phyloP scores from a whole-genome alignment of 2,113 vertebrate species.

The Daphoenositta chrysoptera region DNA sequence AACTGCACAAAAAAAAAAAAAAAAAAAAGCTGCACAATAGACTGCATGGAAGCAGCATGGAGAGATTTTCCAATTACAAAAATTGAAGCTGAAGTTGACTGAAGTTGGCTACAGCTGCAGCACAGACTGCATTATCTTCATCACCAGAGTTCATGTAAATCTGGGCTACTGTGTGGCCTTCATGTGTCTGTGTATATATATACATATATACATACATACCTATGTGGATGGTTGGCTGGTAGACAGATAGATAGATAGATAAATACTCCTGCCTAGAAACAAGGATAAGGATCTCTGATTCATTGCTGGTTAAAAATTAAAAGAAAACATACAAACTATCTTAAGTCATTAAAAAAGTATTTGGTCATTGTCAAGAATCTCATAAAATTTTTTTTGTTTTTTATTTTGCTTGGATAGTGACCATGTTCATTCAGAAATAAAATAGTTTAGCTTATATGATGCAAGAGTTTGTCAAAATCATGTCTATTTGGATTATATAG shows the following conservation, averaged over 20 bases:
- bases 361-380: background rate
- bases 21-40: background rate
- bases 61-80: background rate
- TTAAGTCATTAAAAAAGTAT: background rate
- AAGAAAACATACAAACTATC: background rate
- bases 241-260: background rate
- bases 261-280: background rate
- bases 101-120: background rate
- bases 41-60: background rate
- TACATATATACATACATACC: no score
- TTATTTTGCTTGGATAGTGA: background rate
- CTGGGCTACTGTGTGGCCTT: background rate
- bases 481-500: background rate
- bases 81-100: background rate
- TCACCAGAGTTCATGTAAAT: background rate
- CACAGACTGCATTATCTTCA: background rate
- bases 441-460: background rate
- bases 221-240: no score
- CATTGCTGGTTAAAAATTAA: background rate
- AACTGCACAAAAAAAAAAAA: background rate
- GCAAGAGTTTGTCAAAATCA: background rate
- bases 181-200: rapidly evolving
- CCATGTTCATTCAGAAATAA: background rate
- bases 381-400: background rate
- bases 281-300: background rate